These are phyloP conservation scores for Metacarcinus magister DNA, from an alignment of 2,888 invertebrate species.

Conservation along the genomic window DNA sequence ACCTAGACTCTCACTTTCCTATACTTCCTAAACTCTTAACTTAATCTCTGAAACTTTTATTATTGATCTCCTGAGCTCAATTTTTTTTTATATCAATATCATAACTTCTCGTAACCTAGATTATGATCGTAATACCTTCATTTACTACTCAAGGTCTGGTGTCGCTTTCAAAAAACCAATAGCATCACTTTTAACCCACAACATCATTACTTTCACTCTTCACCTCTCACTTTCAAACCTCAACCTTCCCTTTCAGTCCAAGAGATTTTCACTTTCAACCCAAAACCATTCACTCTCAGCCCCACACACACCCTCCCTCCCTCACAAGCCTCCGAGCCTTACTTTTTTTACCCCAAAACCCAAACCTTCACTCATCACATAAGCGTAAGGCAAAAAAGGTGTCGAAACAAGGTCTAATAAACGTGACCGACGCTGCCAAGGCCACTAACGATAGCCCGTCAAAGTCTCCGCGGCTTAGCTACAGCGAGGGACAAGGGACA, in stretches of 20 bases:
- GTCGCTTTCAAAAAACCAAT: no score
- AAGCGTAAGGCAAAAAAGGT: not conserved
- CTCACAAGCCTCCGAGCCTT: not conserved
- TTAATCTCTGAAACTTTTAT: no score
- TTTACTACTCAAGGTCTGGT: no score
- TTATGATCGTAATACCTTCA: no score
- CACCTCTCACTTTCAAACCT: not conserved
- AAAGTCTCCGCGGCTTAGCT: not conserved
- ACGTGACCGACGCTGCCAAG: not conserved
- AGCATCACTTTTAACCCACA: no score
- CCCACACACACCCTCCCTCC: not conserved
- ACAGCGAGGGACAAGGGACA: not conserved
- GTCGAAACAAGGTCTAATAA: not conserved
- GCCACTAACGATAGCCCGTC: not conserved
- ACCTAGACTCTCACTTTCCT: no score
- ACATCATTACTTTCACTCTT: no score
- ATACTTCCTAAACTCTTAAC: no score
- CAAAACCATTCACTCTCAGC: not conserved
- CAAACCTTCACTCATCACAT: not conserved
- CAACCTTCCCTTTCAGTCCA: not conserved
- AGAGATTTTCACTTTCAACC: not conserved
- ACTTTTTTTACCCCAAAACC: not conserved
- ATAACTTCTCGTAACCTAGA: no score
- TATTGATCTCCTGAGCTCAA: no score
- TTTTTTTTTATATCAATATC: no score